Conservation (phyloP, 2,888 invertebrate genomes). For the Rotaria magnacalcarata region DNA sequence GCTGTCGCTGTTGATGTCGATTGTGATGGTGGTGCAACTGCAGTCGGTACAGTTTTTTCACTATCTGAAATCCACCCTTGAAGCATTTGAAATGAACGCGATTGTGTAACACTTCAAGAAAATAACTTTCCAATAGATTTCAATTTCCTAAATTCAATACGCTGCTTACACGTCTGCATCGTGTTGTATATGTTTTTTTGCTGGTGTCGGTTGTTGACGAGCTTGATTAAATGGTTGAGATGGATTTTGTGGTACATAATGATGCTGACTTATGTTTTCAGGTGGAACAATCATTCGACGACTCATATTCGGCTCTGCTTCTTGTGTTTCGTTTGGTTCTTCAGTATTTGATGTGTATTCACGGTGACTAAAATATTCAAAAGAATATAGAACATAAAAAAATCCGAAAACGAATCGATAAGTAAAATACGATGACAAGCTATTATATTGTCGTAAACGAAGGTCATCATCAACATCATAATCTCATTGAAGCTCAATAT, state of each 20-base stretch:
- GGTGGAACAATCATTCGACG: conserved; percentile 11
- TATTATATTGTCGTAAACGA: neutral
- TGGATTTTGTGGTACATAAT: conserved; percentile 34
- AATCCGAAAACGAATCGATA: too few species aligned
- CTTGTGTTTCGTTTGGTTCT: conserved; percentile 35
- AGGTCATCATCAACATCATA: neutral
- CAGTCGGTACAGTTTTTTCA: conserved; percentile 39
- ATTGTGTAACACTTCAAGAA: conserved; percentile 41
- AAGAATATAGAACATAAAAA: neutral
- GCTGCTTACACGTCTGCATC: conserved; percentile 39
- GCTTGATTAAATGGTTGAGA: conserved; percentile 34
- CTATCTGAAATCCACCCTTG: conserved; percentile 45
- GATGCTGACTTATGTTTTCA: conserved; percentile 1
- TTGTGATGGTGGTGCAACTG: neutral
- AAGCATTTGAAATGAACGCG: conserved; percentile 46
- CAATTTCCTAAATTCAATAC: neutral
- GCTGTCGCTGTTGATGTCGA: neutral
- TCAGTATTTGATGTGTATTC: conserved; percentile 33
- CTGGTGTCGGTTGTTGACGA: conserved; percentile 35
- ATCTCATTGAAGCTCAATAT: neutral
- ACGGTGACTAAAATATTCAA: neutral
- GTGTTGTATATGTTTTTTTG: conserved; percentile 19
- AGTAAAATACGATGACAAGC: neutral
- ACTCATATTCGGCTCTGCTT: neutral
- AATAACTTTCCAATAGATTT: too few species aligned